Percentiles rank a stretch among this genome's conserved stretches.
phyloP scores from a whole-genome alignment of 2,113 vertebrate species.

The Siniperca knerii region DNA sequence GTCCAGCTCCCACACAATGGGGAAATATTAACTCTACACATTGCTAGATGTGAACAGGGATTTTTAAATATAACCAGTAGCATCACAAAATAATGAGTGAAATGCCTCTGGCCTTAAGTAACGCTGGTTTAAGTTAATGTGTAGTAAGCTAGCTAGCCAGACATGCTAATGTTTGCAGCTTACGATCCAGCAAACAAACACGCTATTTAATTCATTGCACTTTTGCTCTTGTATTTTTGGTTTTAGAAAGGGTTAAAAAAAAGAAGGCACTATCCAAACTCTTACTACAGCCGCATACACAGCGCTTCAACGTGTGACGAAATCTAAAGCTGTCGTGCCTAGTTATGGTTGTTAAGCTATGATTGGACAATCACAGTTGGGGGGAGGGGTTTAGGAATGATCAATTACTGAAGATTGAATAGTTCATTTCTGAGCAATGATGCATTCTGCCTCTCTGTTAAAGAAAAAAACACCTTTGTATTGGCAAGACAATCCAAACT shows the following conservation, averaged over 20 bases:
- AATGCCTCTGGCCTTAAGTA: too few species aligned
- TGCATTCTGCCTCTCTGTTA: neutral
- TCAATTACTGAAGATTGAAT: neutral
- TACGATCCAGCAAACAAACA: too few species aligned
- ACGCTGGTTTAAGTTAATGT: too few species aligned
- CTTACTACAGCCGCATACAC: neutral
- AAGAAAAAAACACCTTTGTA: neutral
- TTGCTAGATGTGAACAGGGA: too few species aligned
- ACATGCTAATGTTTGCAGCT: neutral
- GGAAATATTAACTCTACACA: too few species aligned
- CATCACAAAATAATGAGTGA: too few species aligned
- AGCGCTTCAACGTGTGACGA: neutral
- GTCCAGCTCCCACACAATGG: too few species aligned
- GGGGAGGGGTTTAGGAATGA: neutral
- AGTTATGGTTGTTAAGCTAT: too few species aligned
- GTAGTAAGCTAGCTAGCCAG: neutral
- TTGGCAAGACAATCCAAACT: neutral
- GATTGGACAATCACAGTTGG: neutral
- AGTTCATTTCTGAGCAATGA: neutral
- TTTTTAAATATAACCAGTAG: too few species aligned
- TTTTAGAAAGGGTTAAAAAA: neutral
- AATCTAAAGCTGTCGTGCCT: too few species aligned
- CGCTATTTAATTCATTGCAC: too few species aligned
- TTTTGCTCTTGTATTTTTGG: neutral
- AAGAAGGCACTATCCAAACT: neutral